These are phyloP conservation scores for Poecilia latipinna DNA, from an alignment of 2,113 vertebrate species.

Conservation along the genomic window DNA sequence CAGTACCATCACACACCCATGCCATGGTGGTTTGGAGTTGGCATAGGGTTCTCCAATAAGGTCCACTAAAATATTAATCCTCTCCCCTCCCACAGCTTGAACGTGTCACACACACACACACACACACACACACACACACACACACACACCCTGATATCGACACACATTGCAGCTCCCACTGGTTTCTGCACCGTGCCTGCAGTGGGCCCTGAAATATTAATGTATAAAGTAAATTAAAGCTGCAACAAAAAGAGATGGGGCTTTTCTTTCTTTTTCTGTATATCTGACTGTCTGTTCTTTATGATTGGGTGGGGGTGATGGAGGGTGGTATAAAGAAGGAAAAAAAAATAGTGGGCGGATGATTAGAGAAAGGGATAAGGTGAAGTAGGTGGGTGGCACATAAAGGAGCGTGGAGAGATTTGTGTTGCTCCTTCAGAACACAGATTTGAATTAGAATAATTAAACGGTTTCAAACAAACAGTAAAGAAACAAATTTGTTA, in stretches of 20 bases:
- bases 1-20: conserved; percentile 30
- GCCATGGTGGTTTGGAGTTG: conserved; percentile 63
- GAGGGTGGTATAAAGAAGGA: conserved; percentile 28
- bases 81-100: conserved; percentile 67
- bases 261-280: conserved; percentile 71
- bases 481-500: conserved; percentile 8
- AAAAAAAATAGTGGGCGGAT: conserved; percentile 45
- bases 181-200: conserved; percentile 70
- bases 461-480: not conserved
- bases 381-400: conserved; percentile 48
- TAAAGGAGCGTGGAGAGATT: conserved; percentile 31
- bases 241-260: conserved; percentile 74
- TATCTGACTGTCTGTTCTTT: conserved; percentile 73
- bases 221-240: conserved; percentile 81
- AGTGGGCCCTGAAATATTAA: conserved; percentile 81
- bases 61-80: conserved; percentile 81
- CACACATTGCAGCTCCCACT: conserved; percentile 67
- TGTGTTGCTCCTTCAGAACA: conserved; percentile 1
- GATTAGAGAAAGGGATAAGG: conserved; percentile 28
- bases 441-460: conserved; percentile 1
- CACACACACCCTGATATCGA: conserved; percentile 41
- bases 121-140: conserved; percentile 11
- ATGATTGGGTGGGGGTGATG: conserved; percentile 57
- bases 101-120: conserved; percentile 54
- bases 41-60: conserved; percentile 81